Base-by-base conservation (phyloP, 2,113 vertebrate species). In the Microcebus griseorufus region DNA sequence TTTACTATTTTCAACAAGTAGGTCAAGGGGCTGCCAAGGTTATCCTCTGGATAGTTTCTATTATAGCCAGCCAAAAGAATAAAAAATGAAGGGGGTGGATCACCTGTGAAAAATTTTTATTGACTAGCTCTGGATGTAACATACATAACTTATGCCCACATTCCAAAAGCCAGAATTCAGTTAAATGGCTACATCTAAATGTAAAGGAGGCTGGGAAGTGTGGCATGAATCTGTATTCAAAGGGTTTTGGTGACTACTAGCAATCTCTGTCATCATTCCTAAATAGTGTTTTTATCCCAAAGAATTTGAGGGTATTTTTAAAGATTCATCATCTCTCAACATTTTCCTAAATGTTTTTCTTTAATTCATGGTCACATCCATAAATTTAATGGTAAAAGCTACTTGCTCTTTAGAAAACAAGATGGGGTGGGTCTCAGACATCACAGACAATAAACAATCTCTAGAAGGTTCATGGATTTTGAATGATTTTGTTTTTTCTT, bases 321-420 rank as follows among this genome's bases (percentile, higher is more conserved):
- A 90, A 90, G 65, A 90, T 29, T 79, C 72, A 69, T n/a, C 27
- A 90, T 82, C 93, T 91, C 48, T 97, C 27, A 92, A 51, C 16
- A 69, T 81, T 85, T 94, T 88, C 13, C 6, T 87, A 81, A 80
- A 37, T 84, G 16, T 87, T 89, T 78, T 84, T 82, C 53, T 94
- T 83, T 17, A 55, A 55, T 55, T 55, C 5, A 55, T 55, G 58
- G 37, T 70, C 60, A 65, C 4, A 88, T 32, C 27, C 58, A 78
- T 79, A 45, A 62, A 9, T 82, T 94, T 91, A 96, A 70, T 93
- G 27, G 16, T 88, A 88, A 97, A 93, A 82, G 11, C 42, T 88
- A 17, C 48, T 69, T 96, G 39, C 7, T 86, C 9, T 91, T 14
- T 91, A 58, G 53, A 93, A 94, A 96, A 80, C 42, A 90, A 64